These are phyloP conservation scores for Silurus meridionalis DNA, from an alignment of 2,113 vertebrate genomes.

Conservation along the genomic window DNA sequence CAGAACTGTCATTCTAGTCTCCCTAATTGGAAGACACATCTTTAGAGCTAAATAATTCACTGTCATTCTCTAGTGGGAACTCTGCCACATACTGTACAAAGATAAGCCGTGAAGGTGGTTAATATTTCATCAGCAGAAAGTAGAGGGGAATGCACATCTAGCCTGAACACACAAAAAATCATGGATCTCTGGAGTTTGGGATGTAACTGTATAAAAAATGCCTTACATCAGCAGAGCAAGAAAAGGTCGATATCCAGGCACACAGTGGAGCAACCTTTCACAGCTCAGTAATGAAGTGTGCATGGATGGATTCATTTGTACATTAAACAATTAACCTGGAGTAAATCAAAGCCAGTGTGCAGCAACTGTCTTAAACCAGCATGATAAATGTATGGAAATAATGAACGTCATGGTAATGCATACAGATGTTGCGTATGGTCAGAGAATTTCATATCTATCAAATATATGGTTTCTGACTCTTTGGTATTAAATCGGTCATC, in stretches of 20 bases:
- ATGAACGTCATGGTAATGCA: neutral
- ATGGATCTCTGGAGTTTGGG: constrained; percentile 40
- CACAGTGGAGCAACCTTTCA: constrained; percentile 22
- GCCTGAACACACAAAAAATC: constrained; percentile 7
- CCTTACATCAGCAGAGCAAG: constrained; percentile 37
- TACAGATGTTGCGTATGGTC: neutral
- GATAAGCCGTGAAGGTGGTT: constrained; percentile 39
- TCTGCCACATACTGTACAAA: constrained; percentile 38
- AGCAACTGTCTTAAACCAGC: constrained; percentile 10
- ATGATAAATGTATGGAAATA: neutral
- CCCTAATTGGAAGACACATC: constrained; percentile 39
- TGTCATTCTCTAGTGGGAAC: constrained; percentile 27
- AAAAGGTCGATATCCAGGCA: constrained; percentile 32
- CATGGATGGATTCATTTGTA: constrained; percentile 41
- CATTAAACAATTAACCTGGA: constrained; percentile 33
- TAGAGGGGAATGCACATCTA: constrained; percentile 26
- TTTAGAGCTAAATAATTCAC: constrained; percentile 42
- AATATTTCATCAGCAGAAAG: constrained; percentile 39
- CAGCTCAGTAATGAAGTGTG: constrained; percentile 31
- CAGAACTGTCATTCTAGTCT: constrained; percentile 45
- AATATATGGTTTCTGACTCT: neutral
- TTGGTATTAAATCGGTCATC: neutral
- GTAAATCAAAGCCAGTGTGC: constrained; percentile 22
- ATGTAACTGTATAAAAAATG: constrained; percentile 25
- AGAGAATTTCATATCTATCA: neutral